phyloP scores from a whole-genome alignment of 2,797 vertebrate species.

The Rhinophrynus dorsalis region DNA sequence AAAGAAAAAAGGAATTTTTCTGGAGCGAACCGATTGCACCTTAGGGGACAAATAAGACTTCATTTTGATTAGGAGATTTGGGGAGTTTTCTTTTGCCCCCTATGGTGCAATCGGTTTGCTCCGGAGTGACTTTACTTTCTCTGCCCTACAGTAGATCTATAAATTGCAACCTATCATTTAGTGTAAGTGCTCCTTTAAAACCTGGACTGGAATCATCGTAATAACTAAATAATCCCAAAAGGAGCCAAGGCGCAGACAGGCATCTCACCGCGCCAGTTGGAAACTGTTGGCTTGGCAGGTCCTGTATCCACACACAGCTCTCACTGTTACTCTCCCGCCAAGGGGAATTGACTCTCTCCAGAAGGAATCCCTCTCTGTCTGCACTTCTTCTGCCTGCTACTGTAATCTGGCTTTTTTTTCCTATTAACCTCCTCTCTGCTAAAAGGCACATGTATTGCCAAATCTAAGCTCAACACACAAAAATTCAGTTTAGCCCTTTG shows the following conservation, averaged over 20 bases:
- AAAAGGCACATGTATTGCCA: no score
- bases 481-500: no score
- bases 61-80: no score
- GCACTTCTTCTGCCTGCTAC: background rate
- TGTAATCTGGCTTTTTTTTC: background rate
- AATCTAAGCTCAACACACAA: no score
- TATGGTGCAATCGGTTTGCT: no score
- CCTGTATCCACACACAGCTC: conserved; percentile 11
- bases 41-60: no score
- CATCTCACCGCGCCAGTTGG: conserved; percentile 21
- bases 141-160: no score
- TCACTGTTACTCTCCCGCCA: conserved; percentile 24
- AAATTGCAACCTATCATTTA: no score
- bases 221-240: background rate
- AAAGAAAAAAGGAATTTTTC: no score
- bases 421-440: conserved; percentile 10
- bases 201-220: background rate
- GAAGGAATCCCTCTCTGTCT: conserved; percentile 32
- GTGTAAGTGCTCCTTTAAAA: background rate
- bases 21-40: no score
- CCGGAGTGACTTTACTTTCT: no score
- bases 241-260: conserved; percentile 8
- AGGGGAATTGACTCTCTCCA: conserved; percentile 18
- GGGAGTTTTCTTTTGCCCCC: no score
- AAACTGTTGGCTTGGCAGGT: conserved; percentile 26